Base-by-base conservation (phyloP, 2,113 vertebrate species). In the Candoia aspera region DNA sequence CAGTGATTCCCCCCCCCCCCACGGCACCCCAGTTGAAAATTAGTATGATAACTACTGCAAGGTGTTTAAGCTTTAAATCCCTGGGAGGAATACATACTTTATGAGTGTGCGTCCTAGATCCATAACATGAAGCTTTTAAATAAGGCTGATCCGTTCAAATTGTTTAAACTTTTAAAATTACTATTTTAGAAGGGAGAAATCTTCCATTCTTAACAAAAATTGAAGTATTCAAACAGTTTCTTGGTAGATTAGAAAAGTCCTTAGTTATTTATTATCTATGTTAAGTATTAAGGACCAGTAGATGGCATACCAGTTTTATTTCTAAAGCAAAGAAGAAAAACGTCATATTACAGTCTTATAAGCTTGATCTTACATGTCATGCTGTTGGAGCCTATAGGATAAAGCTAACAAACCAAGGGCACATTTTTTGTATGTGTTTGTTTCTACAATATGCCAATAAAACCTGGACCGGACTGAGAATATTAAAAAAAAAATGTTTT, bases 231-330 rank as follows among this genome's bases (percentile, higher is more conserved):
- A 46, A 46, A 42, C 13, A 84, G 49, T 54, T 29, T 87, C 15
- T 0, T 10, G 46, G 9, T 46, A 54, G 73, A 46, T 1, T 83
- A 68, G 42, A 26, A 83, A 88, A 60, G 2, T 54, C 29, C 12
- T 87, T 58, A 54, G 29, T 21, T 79, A 46, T 58, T 29, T 46
- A 42, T 90, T 49, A 49, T 60, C 49, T 5, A 84, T 37, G 21
- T 62, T 84, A 37, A 84, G 68, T 60, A 53, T 57, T 53, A 8
- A 62, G 73, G 68, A 53, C 68, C 87, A 92, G 68, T 62, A 92
- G 87, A 84, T 92, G 87, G 91, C 91, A 92, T 89, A 33, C 68
- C 88, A 84, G 57, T 89, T 88, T 92, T 92, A 92, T 46, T 88
- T 89, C 73, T 84, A 92, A 60, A 83, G 54, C 26, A 58, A 87